Evolutionary conservation across 1,140 invertebrate genomes (phyloP).

Genomic region (Calliphora vicina): DNA sequence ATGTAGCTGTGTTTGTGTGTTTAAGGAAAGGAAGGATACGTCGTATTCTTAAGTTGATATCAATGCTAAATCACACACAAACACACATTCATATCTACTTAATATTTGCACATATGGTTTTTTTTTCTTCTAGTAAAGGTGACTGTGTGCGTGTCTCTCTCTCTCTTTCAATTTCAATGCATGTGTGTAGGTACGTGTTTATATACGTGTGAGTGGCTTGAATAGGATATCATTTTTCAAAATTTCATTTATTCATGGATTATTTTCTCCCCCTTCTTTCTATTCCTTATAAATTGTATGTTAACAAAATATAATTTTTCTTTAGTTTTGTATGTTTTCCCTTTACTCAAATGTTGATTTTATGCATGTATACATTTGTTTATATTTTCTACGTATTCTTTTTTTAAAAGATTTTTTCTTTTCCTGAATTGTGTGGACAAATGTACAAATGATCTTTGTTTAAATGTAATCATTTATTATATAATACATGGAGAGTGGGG

Average conservation of each 20-base stretch:
- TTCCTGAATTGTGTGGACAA: slow-evolving; percentile 8
- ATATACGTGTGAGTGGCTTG: neutral
- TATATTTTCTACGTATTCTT: no score
- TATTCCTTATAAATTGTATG: neutral
- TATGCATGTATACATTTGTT: neutral
- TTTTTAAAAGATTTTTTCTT: neutral
- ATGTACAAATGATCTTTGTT: slow-evolving; percentile 14
- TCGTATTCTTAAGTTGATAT: no score
- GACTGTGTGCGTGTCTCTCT: neutral
- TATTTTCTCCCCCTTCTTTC: neutral
- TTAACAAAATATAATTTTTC: neutral
- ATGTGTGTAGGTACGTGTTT: neutral
- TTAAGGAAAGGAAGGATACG: no score
- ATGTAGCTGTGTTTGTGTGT: no score
- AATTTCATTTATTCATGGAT: slow-evolving; percentile 33
- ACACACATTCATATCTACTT: no score
- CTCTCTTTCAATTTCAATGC: no score
- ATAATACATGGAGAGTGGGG: neutral
- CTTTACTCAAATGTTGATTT: neutral
- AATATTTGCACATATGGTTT: no score
- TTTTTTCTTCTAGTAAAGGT: no score
- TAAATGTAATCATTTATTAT: slow-evolving; percentile 28
- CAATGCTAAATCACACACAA: no score
- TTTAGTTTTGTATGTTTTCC: no score
- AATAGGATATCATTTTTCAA: slow-evolving; percentile 30